Percentiles rank a stretch among this genome's conserved stretches.
Evolutionary conservation across 37 sponge, comb jelly and placozoan species (phyloP).

Genomic region (Halichondria panicea): DNA sequence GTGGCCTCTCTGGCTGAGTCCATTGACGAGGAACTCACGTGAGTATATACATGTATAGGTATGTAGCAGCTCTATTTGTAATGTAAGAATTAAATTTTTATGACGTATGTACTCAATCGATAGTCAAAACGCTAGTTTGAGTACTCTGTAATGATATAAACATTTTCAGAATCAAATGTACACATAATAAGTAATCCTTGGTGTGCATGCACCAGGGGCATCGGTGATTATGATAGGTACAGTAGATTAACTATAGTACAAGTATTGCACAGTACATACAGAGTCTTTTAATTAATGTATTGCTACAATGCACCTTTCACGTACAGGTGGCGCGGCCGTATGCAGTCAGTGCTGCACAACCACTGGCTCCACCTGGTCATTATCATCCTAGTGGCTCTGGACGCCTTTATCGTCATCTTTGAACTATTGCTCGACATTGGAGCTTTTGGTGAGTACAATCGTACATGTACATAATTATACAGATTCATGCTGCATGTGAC

Average conservation of each 20-base stretch:
- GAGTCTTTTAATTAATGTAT: too few relatives aligned
- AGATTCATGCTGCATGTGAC: background rate
- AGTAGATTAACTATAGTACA: too few relatives aligned
- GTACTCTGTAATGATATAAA: too few relatives aligned
- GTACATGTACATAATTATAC: background rate
- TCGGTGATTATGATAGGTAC: too few relatives aligned
- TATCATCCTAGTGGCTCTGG: slow-evolving; percentile 69
- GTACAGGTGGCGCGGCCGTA: slow-evolving; percentile 75
- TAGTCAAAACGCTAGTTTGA: too few relatives aligned
- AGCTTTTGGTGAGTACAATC: slow-evolving; percentile 65
- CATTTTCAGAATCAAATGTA: too few relatives aligned
- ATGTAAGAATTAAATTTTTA: too few relatives aligned
- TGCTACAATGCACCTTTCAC: slow-evolving; percentile 6
- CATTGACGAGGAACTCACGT: slow-evolving; percentile 60
- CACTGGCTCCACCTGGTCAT: slow-evolving; percentile 69
- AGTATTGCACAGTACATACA: too few relatives aligned
- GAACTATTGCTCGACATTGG: slow-evolving; percentile 88
- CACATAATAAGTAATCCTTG: too few relatives aligned
- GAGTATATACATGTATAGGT: slow-evolving; percentile 28
- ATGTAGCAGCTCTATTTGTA: background rate
- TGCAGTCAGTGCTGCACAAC: slow-evolving; percentile 74
- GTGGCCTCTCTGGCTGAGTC: slow-evolving; percentile 51
- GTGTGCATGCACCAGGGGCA: too few relatives aligned
- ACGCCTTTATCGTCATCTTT: slow-evolving; percentile 82
- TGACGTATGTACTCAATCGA: too few relatives aligned